Conservation (phyloP, 2,888 invertebrate genomes). For the Chromoteleia sp. region DNA sequence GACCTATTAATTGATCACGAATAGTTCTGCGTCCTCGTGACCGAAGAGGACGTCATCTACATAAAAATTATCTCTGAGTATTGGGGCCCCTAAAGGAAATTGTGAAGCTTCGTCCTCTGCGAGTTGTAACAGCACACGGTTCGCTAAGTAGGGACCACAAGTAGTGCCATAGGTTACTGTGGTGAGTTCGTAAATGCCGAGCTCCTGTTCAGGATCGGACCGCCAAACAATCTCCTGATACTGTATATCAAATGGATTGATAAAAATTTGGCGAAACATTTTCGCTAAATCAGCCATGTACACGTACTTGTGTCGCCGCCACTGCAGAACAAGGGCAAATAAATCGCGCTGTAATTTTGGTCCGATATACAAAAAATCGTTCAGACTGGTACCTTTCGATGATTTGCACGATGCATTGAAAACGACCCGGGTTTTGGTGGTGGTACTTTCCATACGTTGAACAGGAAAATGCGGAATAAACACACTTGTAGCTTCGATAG, state of each 20-base stretch:
- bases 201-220: not conserved
- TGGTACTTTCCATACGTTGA: too few species aligned
- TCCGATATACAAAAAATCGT: slow-evolving; percentile 2
- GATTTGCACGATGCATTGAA: too few species aligned
- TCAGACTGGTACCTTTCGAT: not conserved
- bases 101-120: not conserved
- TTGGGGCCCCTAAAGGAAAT: not conserved
- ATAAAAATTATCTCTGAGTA: not conserved
- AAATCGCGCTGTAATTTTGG: slow-evolving; percentile 1
- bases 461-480: too few species aligned
- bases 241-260: too few species aligned
- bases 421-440: too few species aligned
- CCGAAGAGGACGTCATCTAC: slow-evolving; percentile 3
- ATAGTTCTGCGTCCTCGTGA: too few species aligned
- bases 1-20: too few species aligned
- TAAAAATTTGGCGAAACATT: too few species aligned
- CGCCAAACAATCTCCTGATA: not conserved
- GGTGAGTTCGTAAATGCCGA: not conserved
- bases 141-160: not conserved
- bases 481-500: too few species aligned
- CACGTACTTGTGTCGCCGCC: not conserved
- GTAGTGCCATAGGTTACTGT: not conserved
- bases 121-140: not conserved
- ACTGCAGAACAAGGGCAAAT: not conserved
- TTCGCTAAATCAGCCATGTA: too few species aligned